These are phyloP conservation scores for Pseudorhiza aurosa DNA, from an alignment of 30 jellyfish, hydroid and myxozoan genomes.

Conservation along the genomic window DNA sequence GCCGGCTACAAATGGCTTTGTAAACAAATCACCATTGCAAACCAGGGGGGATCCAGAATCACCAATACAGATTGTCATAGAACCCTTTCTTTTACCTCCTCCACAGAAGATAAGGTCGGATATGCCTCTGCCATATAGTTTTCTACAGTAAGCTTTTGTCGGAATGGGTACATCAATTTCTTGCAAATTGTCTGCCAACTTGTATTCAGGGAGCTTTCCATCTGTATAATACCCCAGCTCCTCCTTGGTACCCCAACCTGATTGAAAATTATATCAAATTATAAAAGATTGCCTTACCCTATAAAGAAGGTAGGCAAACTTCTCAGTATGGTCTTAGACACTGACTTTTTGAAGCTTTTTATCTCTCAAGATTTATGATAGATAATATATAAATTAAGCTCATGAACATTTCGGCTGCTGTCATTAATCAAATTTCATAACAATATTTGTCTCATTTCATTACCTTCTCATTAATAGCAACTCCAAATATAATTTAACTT, in stretches of 20 bases:
- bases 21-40: background rate
- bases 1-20: constrained; percentile 37
- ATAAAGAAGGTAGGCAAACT: no score
- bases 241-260: constrained; percentile 49
- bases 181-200: constrained; percentile 22
- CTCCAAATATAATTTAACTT: no score
- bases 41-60: constrained; percentile 77
- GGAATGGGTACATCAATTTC: constrained; percentile 58
- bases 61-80: constrained; percentile 57
- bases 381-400: no score
- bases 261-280: no score
- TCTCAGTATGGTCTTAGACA: no score
- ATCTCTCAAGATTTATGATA: no score
- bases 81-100: constrained; percentile 8
- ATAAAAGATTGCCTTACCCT: no score
- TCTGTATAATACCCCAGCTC: background rate
- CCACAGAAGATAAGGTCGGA: constrained; percentile 60
- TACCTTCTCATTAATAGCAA: no score
- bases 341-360: no score
- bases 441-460: no score
- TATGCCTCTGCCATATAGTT: constrained; percentile 11
- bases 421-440: no score
- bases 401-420: no score
- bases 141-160: constrained; percentile 33
- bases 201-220: background rate